These are phyloP conservation scores for Lissonota sp. DNA, from an alignment of 2,888 invertebrate genomes.

Conservation along the genomic window DNA sequence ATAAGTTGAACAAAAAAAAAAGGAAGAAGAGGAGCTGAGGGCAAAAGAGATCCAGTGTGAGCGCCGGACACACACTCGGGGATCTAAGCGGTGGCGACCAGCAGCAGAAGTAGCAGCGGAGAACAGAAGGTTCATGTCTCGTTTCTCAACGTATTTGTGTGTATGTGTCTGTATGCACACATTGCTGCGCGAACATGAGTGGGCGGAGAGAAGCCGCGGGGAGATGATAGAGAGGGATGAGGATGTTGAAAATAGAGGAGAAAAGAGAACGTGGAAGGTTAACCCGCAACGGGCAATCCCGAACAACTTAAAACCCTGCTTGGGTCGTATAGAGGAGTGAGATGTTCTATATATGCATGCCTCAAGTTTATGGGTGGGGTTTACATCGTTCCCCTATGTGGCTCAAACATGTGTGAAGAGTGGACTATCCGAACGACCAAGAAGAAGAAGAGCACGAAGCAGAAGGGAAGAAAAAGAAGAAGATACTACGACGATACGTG, in stretches of 20 bases:
- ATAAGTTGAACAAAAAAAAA: conserved; percentile 47
- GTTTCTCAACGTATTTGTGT: conserved; percentile 25
- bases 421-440: conserved; percentile 59
- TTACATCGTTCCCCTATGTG: conserved; percentile 61
- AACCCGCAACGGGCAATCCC: conserved; percentile 60
- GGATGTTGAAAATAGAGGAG: conserved; percentile 60
- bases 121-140: conserved; percentile 59
- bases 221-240: conserved; percentile 57
- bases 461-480: conserved; percentile 39
- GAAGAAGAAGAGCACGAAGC: conserved; percentile 39
- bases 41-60: conserved; percentile 34
- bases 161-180: conserved; percentile 10
- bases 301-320: conserved; percentile 62
- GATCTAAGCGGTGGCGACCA: conserved; percentile 16
- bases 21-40: conserved; percentile 35
- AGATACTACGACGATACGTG: conserved; percentile 44
- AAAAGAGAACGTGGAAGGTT: conserved; percentile 64
- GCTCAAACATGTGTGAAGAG: conserved; percentile 61
- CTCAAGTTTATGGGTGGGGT: conserved; percentile 76
- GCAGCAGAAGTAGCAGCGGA: conserved; percentile 30
- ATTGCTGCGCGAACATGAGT: conserved; percentile 49
- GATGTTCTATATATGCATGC: conserved; percentile 60
- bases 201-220: conserved; percentile 62
- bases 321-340: conserved; percentile 20
- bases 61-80: conserved; percentile 29